A percentile compares a stretch with the other conserved stretches of the same genome.
Conservation (phyloP, 1,140 invertebrate species). For the Zaprionus ghesquierei region DNA sequence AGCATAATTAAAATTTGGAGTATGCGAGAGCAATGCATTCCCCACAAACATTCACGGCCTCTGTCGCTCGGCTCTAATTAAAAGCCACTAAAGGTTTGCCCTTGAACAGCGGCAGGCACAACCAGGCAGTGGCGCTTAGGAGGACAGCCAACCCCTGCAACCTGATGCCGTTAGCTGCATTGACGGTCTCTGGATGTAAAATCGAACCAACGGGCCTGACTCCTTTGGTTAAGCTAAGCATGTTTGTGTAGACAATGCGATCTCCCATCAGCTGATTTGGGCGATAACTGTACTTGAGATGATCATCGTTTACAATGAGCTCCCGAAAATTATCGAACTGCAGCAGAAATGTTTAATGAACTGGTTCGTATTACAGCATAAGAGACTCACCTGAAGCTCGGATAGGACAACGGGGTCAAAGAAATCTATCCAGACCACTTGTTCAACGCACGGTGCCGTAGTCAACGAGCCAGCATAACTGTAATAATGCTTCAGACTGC, state of each 20-base stretch:
- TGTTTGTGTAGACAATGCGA: constrained; percentile 83
- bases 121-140: background rate
- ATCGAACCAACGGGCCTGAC: background rate
- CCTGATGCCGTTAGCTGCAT: background rate
- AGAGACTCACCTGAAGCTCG: constrained; percentile 87
- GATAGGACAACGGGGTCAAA: constrained; percentile 89
- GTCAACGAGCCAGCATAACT: constrained; percentile 95
- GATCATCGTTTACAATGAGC: constrained; percentile 86
- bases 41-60: constrained; percentile 16
- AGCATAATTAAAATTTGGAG: constrained; percentile 45
- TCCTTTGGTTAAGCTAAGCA: background rate
- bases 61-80: constrained; percentile 49
- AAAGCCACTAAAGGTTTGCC: constrained; percentile 40
- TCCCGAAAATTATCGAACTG: constrained; percentile 90
- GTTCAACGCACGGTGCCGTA: constrained; percentile 94
- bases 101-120: constrained; percentile 23
- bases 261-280: constrained; percentile 89
- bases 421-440: constrained; percentile 96
- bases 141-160: background rate
- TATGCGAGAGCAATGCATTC: constrained; percentile 34
- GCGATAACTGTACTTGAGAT: constrained; percentile 89
- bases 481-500: constrained; percentile 86
- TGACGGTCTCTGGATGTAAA: background rate
- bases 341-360: constrained; percentile 42
- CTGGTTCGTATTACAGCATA: background rate